A percentile compares a stretch with the other conserved stretches of the same genome.
phyloP scores from a whole-genome alignment of 2,797 vertebrate species.

The Calcarius lapponicus region DNA sequence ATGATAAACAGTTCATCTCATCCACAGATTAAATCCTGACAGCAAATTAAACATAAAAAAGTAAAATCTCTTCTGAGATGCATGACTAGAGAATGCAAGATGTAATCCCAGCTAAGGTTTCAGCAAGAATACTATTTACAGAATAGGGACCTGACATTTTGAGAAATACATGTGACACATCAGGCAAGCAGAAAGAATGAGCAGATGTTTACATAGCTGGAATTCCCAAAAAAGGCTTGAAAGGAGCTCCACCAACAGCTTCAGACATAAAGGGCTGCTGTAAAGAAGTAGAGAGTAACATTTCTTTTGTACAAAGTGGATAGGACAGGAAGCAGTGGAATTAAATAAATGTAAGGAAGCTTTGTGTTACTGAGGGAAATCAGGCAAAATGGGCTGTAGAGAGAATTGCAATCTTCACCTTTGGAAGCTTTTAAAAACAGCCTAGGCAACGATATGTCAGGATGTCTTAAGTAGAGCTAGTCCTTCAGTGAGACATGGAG shows the following conservation, averaged over 20 bases:
- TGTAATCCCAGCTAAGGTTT: background rate
- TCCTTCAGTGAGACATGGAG: background rate
- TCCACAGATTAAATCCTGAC: background rate
- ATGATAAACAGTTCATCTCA: background rate
- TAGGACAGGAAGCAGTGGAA: background rate
- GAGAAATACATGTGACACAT: background rate
- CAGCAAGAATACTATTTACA: background rate
- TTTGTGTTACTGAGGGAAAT: background rate
- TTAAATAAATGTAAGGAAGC: background rate
- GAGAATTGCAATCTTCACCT: background rate
- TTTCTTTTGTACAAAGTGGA: background rate
- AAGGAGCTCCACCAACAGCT: background rate
- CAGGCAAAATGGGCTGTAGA: background rate
- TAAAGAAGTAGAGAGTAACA: background rate
- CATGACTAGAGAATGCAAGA: background rate
- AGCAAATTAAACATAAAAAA: background rate
- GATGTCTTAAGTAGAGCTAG: background rate
- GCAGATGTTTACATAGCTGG: background rate
- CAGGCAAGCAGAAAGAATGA: background rate
- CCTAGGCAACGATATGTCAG: background rate
- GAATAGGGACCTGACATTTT: background rate
- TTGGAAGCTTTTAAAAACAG: background rate
- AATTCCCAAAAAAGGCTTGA: background rate
- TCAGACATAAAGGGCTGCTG: background rate
- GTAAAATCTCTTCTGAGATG: background rate